A percentile compares a stretch with the other conserved stretches of the same genome.
Conservation (phyloP, 2,888 invertebrate species). For the Alitta virens region DNA sequence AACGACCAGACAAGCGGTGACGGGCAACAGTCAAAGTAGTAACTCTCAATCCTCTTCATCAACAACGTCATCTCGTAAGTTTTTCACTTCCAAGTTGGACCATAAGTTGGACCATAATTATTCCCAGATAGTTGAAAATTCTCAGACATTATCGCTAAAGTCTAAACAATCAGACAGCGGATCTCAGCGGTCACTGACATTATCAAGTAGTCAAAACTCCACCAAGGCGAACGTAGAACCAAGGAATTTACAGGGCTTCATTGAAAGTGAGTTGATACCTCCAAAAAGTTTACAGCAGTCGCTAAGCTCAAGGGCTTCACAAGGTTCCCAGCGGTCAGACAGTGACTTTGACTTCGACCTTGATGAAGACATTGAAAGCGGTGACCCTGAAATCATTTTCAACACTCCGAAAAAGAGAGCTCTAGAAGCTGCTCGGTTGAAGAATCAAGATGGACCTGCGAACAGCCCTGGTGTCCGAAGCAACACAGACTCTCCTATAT, state of each 20-base stretch:
- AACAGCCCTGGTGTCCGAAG: background rate
- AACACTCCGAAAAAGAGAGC: slow-evolving; percentile 23
- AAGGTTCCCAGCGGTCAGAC: slow-evolving; percentile 5
- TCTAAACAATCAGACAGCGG: background rate
- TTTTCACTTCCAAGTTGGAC: no score
- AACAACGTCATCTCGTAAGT: no score
- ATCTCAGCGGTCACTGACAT: no score
- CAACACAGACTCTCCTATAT: background rate
- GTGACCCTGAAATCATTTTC: slow-evolving; percentile 29
- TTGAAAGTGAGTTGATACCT: no score
- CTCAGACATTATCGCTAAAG: background rate
- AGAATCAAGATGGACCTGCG: no score
- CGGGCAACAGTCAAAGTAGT: no score
- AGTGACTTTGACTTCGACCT: slow-evolving; percentile 18
- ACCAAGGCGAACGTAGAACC: no score
- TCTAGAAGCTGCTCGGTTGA: background rate
- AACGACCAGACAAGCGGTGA: no score
- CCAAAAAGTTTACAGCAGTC: no score
- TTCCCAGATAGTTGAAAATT: background rate
- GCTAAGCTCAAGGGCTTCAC: background rate
- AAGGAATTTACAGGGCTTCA: no score
- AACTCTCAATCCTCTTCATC: no score
- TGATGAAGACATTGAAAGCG: slow-evolving; percentile 21
- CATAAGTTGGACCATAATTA: background rate
- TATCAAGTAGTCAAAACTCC: no score